These are phyloP conservation scores for Carettochelys insculpta DNA, from an alignment of 2,113 vertebrate genomes.

Conservation along the genomic window DNA sequence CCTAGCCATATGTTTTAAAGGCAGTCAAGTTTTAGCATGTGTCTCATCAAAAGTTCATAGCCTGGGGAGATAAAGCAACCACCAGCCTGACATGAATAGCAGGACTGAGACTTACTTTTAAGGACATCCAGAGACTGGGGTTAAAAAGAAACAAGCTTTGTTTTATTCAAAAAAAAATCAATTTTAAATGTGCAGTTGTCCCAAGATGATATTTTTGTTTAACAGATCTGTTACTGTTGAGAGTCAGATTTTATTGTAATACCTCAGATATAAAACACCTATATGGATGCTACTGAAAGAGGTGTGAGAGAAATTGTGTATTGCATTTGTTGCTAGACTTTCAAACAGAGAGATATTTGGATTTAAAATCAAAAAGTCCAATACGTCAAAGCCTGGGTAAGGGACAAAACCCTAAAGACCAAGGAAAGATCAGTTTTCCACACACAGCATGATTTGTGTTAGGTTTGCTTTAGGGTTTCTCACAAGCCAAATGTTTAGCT, in stretches of 20 bases:
- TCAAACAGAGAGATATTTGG: background rate
- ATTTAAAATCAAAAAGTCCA: background rate
- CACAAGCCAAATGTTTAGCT: background rate
- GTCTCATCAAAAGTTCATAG: background rate
- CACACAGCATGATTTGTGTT: background rate
- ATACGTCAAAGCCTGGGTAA: background rate
- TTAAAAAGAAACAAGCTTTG: background rate
- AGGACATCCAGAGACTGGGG: background rate
- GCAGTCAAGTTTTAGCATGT: background rate
- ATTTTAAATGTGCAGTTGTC: background rate
- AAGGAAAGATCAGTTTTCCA: background rate
- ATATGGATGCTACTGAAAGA: background rate
- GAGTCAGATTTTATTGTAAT: background rate
- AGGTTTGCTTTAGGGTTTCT: background rate
- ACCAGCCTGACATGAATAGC: background rate
- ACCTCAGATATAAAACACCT: no score
- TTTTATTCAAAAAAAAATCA: no score
- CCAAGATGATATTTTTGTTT: background rate
- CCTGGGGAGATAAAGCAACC: background rate
- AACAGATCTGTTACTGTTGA: background rate
- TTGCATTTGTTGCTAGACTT: background rate
- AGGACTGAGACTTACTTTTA: background rate
- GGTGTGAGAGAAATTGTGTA: background rate
- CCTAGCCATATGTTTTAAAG: background rate
- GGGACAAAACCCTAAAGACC: background rate